Evolutionary conservation across 2,797 vertebrate genomes (phyloP), one percentile per base, ranked within the genome.

Genomic region (Diceros bicornis): DNA sequence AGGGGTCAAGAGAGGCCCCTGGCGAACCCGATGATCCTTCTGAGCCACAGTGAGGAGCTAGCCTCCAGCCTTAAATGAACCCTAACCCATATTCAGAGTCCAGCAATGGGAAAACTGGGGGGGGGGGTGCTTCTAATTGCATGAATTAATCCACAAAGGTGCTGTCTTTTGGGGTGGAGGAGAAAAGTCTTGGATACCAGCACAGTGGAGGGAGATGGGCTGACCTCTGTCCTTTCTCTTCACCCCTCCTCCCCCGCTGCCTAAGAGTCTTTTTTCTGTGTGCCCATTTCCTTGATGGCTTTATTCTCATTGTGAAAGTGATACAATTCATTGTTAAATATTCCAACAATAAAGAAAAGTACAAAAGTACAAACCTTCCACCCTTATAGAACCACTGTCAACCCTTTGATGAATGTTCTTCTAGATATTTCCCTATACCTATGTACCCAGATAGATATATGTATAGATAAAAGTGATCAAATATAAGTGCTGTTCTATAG

Each of bases 401-500:
- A 59, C 74, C 82, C 86, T 97, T 77, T 93, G 64, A 77, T 97
- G 82, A 89, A 52, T 75, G 47, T 71, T 75, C 93, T 91, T 93
- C 94, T 94, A 93, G 79, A 87, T 94, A 71, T 50, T 93, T 97
- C 93, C 89, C 59, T 95, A 6, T 62, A 71, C 34, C 59, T 66
- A 1, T 72, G 59, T 81, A 91, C 34, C 69, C 89, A 95, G 81
- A 88, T 83, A 96, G 72, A 57, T 74, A 74, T 50, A 79, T 88
- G 55, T 92, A 77, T 47, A 97, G 91, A 91, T 91, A 89, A 94
- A 89, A 93, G 83, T 96, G 89, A 93, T 84, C 82, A 96, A 91
- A 93, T 97, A 71, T 78, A 96, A 97, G 93, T 97, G 94, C 62
- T 97, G 93, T 90, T 97, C 85, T 97, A 97, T 96, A 96, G 88